Percentiles rank a stretch among this genome's conserved stretches.
Evolutionary conservation across 1,140 invertebrate genomes (phyloP).

Genomic region (Pogonomyrmex californicus): DNA sequence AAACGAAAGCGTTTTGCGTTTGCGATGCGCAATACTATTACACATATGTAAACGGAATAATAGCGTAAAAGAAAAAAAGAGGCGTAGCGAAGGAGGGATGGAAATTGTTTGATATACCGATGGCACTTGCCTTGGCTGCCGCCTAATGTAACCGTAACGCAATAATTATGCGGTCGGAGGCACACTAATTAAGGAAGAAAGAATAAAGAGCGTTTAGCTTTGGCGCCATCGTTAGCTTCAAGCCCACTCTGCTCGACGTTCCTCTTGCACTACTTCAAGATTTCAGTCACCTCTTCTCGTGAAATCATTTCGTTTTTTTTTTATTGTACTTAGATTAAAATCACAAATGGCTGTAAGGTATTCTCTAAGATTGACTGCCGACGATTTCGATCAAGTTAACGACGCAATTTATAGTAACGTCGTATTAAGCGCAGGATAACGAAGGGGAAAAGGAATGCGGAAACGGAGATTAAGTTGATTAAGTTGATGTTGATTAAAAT

Average conservation of each 20-base stretch:
- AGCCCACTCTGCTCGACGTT: background rate
- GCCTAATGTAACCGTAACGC: constrained; percentile 56
- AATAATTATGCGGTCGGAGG: constrained; percentile 53
- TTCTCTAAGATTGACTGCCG: background rate
- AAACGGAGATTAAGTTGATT: constrained; percentile 45
- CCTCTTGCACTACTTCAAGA: background rate
- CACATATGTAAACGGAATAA: constrained; percentile 15
- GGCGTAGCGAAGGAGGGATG: background rate
- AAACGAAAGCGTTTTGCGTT: constrained; percentile 31
- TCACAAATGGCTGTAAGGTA: constrained; percentile 13
- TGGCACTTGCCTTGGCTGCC: constrained; percentile 19
- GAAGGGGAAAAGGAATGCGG: background rate
- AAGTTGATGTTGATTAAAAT: constrained; percentile 24
- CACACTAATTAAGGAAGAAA: constrained; percentile 49
- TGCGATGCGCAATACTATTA: background rate
- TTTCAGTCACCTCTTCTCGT: background rate
- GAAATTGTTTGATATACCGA: constrained; percentile 38
- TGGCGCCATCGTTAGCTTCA: background rate
- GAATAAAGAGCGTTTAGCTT: constrained; percentile 49
- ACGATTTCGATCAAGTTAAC: constrained; percentile 35
- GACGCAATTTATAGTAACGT: constrained; percentile 15
- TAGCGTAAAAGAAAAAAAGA: constrained; percentile 17
- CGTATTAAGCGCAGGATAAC: background rate
- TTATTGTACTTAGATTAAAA: constrained; percentile 32
- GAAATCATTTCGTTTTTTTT: constrained; percentile 4